phyloP scores from a whole-genome alignment of 2,797 vertebrate species.

The Myotis findleyi region DNA sequence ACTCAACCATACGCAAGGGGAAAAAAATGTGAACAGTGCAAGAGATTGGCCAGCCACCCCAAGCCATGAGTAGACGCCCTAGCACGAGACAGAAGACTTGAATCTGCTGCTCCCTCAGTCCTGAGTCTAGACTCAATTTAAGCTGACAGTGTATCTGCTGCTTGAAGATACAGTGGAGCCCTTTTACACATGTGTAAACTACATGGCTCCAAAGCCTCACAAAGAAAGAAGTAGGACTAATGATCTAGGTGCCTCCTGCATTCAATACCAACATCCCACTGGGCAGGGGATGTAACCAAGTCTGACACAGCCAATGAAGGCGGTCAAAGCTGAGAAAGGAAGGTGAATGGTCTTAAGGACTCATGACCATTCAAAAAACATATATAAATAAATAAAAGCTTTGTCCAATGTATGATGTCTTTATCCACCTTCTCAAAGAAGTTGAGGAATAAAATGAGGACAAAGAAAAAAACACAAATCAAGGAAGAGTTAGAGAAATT shows the following conservation, averaged over 20 bases:
- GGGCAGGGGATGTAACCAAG: neutral
- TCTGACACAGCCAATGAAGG: neutral
- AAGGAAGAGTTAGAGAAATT: neutral
- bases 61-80: neutral
- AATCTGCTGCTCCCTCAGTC: neutral
- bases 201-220: neutral
- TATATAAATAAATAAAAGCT: neutral
- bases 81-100: neutral
- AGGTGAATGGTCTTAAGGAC: neutral
- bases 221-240: neutral
- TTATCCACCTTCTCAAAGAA: neutral
- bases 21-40: neutral
- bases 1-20: neutral
- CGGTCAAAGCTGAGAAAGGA: neutral
- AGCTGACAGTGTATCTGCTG: neutral
- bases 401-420: neutral
- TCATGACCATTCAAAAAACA: neutral
- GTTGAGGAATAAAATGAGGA: neutral
- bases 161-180: neutral
- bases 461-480: neutral
- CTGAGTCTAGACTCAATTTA: neutral
- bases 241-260: neutral
- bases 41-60: neutral
- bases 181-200: neutral
- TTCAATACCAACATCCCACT: neutral